These are phyloP conservation scores for Agriopis leucophaearia DNA, from an alignment of 2,888 invertebrate species.

Conservation along the genomic window DNA sequence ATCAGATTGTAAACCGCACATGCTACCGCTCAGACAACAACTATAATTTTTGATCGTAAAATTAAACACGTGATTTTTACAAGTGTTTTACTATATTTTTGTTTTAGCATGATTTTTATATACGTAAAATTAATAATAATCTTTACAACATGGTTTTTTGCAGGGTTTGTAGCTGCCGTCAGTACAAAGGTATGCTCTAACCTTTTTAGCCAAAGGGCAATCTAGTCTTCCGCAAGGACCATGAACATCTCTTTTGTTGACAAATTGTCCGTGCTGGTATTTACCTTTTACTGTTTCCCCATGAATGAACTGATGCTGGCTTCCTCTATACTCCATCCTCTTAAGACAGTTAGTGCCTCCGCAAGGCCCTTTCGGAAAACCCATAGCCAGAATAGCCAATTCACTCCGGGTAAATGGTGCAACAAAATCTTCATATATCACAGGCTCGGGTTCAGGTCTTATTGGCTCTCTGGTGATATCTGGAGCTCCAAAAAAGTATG, in stretches of 20 bases:
- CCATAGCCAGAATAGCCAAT: slow-evolving; percentile 79
- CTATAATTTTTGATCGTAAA: neutral
- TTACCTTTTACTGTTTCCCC: slow-evolving; percentile 76
- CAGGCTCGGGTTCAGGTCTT: slow-evolving; percentile 63
- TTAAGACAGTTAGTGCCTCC: slow-evolving; percentile 81
- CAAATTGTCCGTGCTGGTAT: slow-evolving; percentile 77
- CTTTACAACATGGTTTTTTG: slow-evolving; percentile 74
- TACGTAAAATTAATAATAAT: slow-evolving; percentile 63
- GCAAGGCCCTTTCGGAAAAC: slow-evolving; percentile 82
- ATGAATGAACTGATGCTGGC: slow-evolving; percentile 78
- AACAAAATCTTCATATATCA: slow-evolving; percentile 71
- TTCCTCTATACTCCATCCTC: slow-evolving; percentile 79
- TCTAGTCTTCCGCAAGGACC: slow-evolving; percentile 81
- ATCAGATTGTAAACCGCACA: no score
- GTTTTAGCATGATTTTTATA: neutral
- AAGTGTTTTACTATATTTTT: slow-evolving; percentile 10
- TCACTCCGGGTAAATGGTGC: slow-evolving; percentile 77
- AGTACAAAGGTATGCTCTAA: slow-evolving; percentile 69
- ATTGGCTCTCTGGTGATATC: slow-evolving; percentile 76
- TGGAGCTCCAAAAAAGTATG: slow-evolving; percentile 78
- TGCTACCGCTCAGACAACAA: no score
- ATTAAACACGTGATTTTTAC: neutral
- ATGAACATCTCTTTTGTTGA: slow-evolving; percentile 79
- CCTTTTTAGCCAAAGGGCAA: slow-evolving; percentile 79
- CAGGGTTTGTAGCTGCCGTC: slow-evolving; percentile 79